Base-by-base conservation (phyloP, 2,797 vertebrate species). In the Danio tinwini region DNA sequence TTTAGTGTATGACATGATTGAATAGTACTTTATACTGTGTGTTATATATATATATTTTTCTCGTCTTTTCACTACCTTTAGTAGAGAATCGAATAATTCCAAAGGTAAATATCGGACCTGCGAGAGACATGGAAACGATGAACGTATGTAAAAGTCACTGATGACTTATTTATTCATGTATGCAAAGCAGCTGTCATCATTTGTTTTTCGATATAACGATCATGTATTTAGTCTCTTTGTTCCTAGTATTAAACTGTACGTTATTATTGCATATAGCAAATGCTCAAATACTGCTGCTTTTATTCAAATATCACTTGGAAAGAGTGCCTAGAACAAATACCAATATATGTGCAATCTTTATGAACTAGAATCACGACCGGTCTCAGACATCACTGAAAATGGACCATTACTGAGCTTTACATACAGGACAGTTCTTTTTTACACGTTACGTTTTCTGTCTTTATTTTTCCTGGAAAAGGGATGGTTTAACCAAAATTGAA, bases 261-360 rank as follows among this genome's bases (percentile, higher is more conserved):
- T 65, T 82, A 82, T 80, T 86, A 81, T 82, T 83, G 85, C 78
- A 87, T 85, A 84, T 85, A 84, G 84, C 81, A 65, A 77, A 87
- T 85, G 81, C 76, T 81, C 72, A 84, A 88, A 85, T 85, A 85
- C 81, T 86, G 87, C 82, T 88, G 86, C 85, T 89, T 86, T 88
- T 84, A 61, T 78, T 72, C 76, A 79, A 70, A 39, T 82, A 83
- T 86, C 84, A 84, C 81, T 83, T 83, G 77, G 81, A 88, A 75
- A 85, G 85, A 85, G 83, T 81, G 82, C 81, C 81, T 84, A 86
- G 73, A 77, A 81, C 71, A 83, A 83, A 83, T 42, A 76, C 42
- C 70, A 65, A 74, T 85, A 81, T 63, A 76, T 82, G 76, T 82
- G 74, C 78, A 82, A 75, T 81, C 65, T 55, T 59, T 64, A 65